These are phyloP conservation scores for Synanthedon andrenaeformis DNA, from an alignment of 2,888 invertebrate genomes.

Conservation along the genomic window DNA sequence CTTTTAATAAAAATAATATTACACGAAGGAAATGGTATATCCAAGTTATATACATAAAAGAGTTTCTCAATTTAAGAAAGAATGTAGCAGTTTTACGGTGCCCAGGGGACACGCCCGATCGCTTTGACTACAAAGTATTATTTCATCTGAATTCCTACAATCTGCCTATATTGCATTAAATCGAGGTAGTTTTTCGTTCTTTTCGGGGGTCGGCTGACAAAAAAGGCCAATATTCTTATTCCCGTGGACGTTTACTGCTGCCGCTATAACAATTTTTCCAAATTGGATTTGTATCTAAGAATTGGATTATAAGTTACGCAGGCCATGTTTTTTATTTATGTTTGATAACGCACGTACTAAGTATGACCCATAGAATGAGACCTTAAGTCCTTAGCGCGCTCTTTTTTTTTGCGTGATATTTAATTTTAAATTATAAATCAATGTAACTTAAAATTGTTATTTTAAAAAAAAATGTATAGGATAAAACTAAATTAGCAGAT, in stretches of 20 bases:
- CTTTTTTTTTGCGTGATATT: too few relatives aligned
- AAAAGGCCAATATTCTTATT: slow-evolving; percentile 40
- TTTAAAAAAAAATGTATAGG: too few relatives aligned
- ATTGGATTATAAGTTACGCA: neutral
- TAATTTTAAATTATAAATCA: too few relatives aligned
- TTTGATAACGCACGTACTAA: too few relatives aligned
- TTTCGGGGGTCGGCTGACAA: slow-evolving; percentile 12
- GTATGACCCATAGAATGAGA: too few relatives aligned
- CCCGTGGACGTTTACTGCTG: slow-evolving; percentile 33
- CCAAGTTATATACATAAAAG: slow-evolving; percentile 17
- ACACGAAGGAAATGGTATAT: too few relatives aligned
- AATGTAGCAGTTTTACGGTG: slow-evolving; percentile 52
- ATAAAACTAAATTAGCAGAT: too few relatives aligned
- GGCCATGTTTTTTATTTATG: too few relatives aligned
- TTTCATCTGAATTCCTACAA: slow-evolving; percentile 48
- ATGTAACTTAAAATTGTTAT: too few relatives aligned
- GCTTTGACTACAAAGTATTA: slow-evolving; percentile 57
- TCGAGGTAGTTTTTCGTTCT: slow-evolving; percentile 30
- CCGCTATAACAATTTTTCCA: slow-evolving; percentile 35
- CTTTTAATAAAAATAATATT: too few relatives aligned
- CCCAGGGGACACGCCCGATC: slow-evolving; percentile 42
- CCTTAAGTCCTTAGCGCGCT: too few relatives aligned
- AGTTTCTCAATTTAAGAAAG: slow-evolving; percentile 53
- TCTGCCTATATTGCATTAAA: slow-evolving; percentile 24
- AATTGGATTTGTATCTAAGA: slow-evolving; percentile 39